Evolutionary conservation across 2,888 invertebrate genomes (phyloP), one percentile per base, ranked within the genome.

Genomic region (Hyposoter didymator): DNA sequence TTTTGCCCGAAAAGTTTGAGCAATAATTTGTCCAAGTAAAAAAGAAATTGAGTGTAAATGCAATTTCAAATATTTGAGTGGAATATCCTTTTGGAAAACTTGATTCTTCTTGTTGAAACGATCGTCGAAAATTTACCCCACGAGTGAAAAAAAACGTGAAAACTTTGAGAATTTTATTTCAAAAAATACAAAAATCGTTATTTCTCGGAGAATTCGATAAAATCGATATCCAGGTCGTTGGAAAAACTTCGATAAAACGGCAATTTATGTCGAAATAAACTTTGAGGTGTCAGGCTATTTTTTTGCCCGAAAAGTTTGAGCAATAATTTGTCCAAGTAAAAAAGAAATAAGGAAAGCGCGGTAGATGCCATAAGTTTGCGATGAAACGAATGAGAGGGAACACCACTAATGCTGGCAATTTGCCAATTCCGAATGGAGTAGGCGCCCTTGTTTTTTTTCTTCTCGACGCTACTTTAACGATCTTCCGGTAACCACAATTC

Each of bases 401-500:
- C 64, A 28, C 64, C 52, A 17, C 64, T 28, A 35, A 49, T 47
- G 45, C 52, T 70, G 62, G 70, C 70, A 70, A 39, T 19, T 45
- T 55, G 69, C 59, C 70, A 79, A 45, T n/a, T 35, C 59, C 10
- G 32, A 59, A 22, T 45, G 45, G 47, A 32, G 52, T 59, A 28
- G 8, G 70, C 78, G 35, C 45, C 55, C 70, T 47, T 39, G 39
- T 35, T 66, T 47, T 70, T 72, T 12, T 35, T 3, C 43, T 64
- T 32, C 66, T 4, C 10, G n/a, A 43, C 39, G 47, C 12, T 64
- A 49, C 47, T 52, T 80, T 22, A 73, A 73, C n/a, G 79, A 70
- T 59, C 19, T 52, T 66, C 66, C 22, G 19, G 66, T 76, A 67
- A 64, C 28, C 49, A 59, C 47, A 35, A 49, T 75, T 76, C 32